These are phyloP conservation scores for Elachura formosa DNA, from an alignment of 2,113 vertebrate genomes.

Conservation along the genomic window DNA sequence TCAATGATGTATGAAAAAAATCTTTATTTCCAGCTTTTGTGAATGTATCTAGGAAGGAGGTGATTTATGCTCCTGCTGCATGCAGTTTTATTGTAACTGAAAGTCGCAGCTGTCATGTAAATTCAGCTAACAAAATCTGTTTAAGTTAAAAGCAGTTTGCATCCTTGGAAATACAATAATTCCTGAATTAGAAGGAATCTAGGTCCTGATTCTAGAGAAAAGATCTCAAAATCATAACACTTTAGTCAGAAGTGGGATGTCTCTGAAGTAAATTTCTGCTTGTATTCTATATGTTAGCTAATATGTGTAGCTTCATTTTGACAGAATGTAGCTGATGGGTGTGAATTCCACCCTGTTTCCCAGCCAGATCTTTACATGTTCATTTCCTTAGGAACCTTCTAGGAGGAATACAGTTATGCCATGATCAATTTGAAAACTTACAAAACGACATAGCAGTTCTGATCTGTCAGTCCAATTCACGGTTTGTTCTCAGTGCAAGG, in stretches of 20 bases:
- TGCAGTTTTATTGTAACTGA: not conserved
- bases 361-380: not conserved
- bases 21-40: not conserved
- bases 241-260: not conserved
- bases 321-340: not conserved
- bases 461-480: not conserved
- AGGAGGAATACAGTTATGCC: not conserved
- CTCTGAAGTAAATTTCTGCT: not conserved
- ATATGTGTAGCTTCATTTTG: not conserved
- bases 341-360: not conserved
- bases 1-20: not conserved
- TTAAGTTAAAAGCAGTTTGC: not conserved
- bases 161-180: not conserved
- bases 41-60: not conserved
- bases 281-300: not conserved
- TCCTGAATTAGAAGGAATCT: not conserved
- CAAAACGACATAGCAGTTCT: accelerated
- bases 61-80: not conserved
- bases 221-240: not conserved
- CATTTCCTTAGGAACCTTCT: not conserved
- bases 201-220: not conserved
- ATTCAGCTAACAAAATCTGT: not conserved
- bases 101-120: not conserved
- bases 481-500: not conserved
- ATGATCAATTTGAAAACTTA: not conserved